These are phyloP conservation scores for Campaea margaritaria DNA, from an alignment of 2,888 invertebrate species.

Conservation along the genomic window DNA sequence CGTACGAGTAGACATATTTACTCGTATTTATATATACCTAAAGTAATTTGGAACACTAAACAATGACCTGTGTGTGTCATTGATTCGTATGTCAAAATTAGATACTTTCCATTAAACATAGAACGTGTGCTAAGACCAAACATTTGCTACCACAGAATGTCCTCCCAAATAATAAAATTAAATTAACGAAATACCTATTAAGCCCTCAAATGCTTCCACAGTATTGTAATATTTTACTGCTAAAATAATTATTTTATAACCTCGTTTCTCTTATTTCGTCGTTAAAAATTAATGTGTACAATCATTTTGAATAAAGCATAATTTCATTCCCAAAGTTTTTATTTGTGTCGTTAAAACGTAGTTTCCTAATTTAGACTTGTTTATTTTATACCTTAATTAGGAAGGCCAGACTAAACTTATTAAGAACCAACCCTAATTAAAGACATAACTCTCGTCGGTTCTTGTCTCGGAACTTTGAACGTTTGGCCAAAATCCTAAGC, in stretches of 20 bases:
- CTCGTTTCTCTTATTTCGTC: slow-evolving; percentile 25
- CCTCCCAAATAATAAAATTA: no score
- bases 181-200: no score
- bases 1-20: no score
- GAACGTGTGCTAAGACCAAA: no score
- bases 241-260: neutral
- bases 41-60: no score
- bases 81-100: no score
- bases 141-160: no score
- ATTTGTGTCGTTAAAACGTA: slow-evolving; percentile 20
- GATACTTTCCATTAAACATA: no score
- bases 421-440: slow-evolving; percentile 28
- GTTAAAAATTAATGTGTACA: slow-evolving; percentile 16
- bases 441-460: slow-evolving; percentile 24
- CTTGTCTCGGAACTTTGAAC: slow-evolving; percentile 24
- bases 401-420: slow-evolving; percentile 25
- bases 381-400: slow-evolving; percentile 25
- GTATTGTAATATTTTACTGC: neutral
- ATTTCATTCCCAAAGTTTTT: slow-evolving; percentile 23
- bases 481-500: slow-evolving; percentile 14
- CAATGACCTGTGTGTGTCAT: no score
- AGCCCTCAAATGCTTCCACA: neutral
- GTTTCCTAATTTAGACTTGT: slow-evolving; percentile 22
- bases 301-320: slow-evolving; percentile 17
- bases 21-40: no score